Conservation (phyloP, 2,797 vertebrate species). For the Sebastiscus tertius region DNA sequence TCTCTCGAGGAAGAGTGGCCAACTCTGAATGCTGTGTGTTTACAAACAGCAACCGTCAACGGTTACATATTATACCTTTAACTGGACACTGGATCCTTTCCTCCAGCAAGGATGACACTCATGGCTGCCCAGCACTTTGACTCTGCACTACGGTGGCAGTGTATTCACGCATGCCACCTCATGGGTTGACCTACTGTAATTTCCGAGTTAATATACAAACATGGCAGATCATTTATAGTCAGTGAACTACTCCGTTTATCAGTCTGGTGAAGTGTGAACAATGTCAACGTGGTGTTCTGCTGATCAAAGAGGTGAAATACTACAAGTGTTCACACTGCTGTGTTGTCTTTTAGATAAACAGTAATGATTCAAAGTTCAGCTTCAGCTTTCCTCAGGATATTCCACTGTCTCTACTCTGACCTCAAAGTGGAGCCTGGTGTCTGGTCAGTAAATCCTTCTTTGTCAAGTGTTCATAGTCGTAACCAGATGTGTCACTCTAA, state of each 20-base stretch:
- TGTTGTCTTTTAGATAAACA: background rate
- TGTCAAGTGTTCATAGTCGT: background rate
- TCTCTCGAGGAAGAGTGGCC: too few relatives aligned
- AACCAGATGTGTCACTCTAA: background rate
- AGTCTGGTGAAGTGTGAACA: background rate
- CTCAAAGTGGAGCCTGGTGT: background rate
- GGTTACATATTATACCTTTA: too few relatives aligned
- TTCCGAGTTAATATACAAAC: constrained; percentile 59
- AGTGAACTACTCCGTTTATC: background rate
- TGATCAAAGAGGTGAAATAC: background rate
- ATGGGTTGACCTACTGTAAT: background rate
- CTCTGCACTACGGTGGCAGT: background rate
- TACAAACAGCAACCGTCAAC: too few relatives aligned
- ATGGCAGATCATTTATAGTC: constrained; percentile 27
- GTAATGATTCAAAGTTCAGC: background rate
- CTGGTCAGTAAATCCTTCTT: background rate
- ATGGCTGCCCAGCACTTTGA: constrained; percentile 25
- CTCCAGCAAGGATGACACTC: background rate
- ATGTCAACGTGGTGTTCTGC: background rate
- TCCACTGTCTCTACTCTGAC: background rate
- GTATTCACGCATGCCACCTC: background rate
- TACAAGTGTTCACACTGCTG: too few relatives aligned
- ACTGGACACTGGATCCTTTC: background rate
- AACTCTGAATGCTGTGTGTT: too few relatives aligned
- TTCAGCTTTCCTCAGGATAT: background rate